Evolutionary conservation across 2,797 vertebrate species (phyloP).

Genomic region (Microctenopoma steveboyesi): DNA sequence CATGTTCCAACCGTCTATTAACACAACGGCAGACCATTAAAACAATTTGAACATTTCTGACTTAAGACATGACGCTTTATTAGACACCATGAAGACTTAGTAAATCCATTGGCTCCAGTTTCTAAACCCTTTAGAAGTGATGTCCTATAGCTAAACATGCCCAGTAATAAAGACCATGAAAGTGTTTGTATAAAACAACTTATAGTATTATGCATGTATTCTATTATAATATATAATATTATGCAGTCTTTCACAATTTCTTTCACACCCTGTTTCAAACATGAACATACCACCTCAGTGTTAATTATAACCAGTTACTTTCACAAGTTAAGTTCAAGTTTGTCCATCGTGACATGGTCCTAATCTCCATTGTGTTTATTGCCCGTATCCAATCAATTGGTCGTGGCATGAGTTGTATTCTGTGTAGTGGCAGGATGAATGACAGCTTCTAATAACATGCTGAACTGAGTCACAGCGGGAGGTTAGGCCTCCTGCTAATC

Average conservation of each 20-base stretch:
- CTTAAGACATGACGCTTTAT: not conserved
- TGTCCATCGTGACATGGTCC: constrained; percentile 31
- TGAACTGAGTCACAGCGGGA: constrained; percentile 67
- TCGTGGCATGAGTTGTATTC: constrained; percentile 40
- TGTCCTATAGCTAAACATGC: no score
- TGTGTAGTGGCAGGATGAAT: constrained; percentile 49
- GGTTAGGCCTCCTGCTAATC: constrained; percentile 51
- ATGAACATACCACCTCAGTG: not conserved
- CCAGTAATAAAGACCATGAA: not conserved
- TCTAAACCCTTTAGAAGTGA: not conserved
- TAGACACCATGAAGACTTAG: not conserved
- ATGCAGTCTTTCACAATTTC: not conserved
- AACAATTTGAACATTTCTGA: not conserved
- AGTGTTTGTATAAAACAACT: no score
- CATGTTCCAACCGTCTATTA: no score
- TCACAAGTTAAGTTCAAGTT: constrained; percentile 16
- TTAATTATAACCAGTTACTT: no score
- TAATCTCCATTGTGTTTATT: constrained; percentile 52
- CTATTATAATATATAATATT: no score
- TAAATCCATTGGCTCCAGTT: not conserved
- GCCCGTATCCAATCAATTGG: constrained; percentile 57
- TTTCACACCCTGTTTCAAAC: not conserved
- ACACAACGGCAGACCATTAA: not conserved
- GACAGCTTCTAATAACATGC: constrained; percentile 59
- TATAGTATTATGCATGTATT: no score